Evolutionary conservation across 2,888 invertebrate species (phyloP).

Genomic region (Prosopocoilus inquinatus): DNA sequence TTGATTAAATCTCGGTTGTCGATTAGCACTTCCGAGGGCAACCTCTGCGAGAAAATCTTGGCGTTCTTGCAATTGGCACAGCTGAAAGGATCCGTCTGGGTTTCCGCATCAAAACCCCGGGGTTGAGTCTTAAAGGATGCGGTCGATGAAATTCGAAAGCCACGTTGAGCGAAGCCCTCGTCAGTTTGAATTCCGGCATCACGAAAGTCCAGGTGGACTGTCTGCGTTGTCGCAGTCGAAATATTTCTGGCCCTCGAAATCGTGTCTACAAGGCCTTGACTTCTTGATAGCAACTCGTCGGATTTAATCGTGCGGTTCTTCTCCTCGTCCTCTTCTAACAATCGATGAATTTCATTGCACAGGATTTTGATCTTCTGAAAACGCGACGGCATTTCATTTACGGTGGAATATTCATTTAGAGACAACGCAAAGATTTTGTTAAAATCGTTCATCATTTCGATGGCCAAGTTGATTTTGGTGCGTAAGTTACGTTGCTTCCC

Average conservation of each 20-base stretch:
- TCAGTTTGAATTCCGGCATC: slow-evolving; percentile 25
- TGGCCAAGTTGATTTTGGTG: background rate
- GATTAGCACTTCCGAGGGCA: slow-evolving; percentile 2
- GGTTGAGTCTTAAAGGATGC: slow-evolving; percentile 24
- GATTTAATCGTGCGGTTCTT: background rate
- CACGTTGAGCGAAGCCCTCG: slow-evolving; percentile 13
- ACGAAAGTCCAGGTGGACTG: background rate
- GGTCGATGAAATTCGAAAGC: slow-evolving; percentile 28
- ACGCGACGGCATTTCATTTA: background rate
- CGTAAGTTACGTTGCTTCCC: background rate
- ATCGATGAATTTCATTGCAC: background rate
- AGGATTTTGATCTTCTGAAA: background rate
- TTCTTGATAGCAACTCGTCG: background rate
- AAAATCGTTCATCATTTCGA: background rate
- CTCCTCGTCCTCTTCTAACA: background rate
- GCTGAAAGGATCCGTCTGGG: slow-evolving; percentile 26
- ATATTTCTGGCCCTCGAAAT: slow-evolving; percentile 1
- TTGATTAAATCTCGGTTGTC: background rate
- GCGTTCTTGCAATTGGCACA: slow-evolving; percentile 21
- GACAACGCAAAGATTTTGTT: background rate
- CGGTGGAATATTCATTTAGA: background rate
- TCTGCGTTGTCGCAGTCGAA: slow-evolving; percentile 4
- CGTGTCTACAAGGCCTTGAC: background rate
- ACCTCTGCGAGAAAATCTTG: background rate
- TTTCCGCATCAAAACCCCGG: slow-evolving; percentile 8